Conservation (phyloP, 30 jellyfish, hydroid and myxozoan species). For the Euphysa ruthae region DNA sequence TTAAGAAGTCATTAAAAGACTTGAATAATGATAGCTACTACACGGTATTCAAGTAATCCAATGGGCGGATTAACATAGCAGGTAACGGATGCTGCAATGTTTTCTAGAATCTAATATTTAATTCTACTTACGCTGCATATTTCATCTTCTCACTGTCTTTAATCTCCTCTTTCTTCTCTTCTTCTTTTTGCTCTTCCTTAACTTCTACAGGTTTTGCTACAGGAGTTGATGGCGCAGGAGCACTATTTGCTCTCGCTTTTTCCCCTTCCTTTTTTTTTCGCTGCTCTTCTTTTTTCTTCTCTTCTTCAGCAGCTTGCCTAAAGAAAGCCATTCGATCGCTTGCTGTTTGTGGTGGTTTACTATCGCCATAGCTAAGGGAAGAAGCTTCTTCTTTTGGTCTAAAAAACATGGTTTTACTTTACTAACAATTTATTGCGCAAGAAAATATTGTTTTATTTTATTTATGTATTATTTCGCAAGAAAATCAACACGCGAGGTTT, state of each 20-base stretch:
- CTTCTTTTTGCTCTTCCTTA: not conserved
- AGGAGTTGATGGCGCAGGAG: slow-evolving; percentile 60
- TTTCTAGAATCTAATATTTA: not conserved
- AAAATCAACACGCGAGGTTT: too few relatives aligned
- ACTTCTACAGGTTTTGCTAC: too few relatives aligned
- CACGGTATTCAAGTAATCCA: too few relatives aligned
- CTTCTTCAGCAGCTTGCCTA: slow-evolving; percentile 70
- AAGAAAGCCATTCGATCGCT: slow-evolving; percentile 79
- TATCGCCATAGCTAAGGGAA: not conserved
- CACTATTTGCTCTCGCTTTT: slow-evolving; percentile 19
- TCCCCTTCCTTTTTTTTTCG: slow-evolving; percentile 37
- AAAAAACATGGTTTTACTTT: too few relatives aligned
- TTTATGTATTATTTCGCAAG: too few relatives aligned
- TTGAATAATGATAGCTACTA: too few relatives aligned
- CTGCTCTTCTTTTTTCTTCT: slow-evolving; percentile 55
- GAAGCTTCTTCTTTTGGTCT: not conserved
- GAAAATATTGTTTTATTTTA: too few relatives aligned
- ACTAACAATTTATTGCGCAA: too few relatives aligned
- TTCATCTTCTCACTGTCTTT: slow-evolving; percentile 33
- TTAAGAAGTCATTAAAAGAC: too few relatives aligned
- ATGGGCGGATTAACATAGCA: too few relatives aligned
- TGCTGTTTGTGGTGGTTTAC: slow-evolving; percentile 31
- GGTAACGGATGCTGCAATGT: too few relatives aligned
- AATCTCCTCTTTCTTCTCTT: not conserved
- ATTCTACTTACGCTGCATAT: slow-evolving; percentile 63